Conservation (phyloP, 2,888 invertebrate species). For the Melitaea athalia region DNA sequence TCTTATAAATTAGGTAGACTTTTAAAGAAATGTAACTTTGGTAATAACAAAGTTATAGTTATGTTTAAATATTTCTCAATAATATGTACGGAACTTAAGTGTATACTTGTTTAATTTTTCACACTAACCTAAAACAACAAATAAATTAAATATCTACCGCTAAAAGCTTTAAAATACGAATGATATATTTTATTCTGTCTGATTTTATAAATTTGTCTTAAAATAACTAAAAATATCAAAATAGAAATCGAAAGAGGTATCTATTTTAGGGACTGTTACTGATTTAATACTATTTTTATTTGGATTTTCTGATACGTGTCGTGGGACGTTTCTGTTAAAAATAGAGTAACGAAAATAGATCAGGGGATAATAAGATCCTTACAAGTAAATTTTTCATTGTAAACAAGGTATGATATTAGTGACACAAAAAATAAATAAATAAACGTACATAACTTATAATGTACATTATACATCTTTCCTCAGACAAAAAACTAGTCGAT, state of each 20-base stretch:
- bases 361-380: slow-evolving; percentile 38
- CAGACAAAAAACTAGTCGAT: not conserved
- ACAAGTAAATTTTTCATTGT: not conserved
- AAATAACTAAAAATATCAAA: slow-evolving; percentile 75
- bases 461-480: not conserved
- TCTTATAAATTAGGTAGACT: slow-evolving; percentile 38
- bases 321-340: slow-evolving; percentile 2
- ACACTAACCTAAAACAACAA: slow-evolving; percentile 49
- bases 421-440: not conserved
- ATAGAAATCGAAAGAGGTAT: slow-evolving; percentile 55
- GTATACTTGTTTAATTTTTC: slow-evolving; percentile 23
- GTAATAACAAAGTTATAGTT: slow-evolving; percentile 43
- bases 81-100: slow-evolving; percentile 38
- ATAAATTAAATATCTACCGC: slow-evolving; percentile 69
- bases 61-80: slow-evolving; percentile 38
- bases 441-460: slow-evolving; percentile 1
- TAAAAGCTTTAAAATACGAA: slow-evolving; percentile 61
- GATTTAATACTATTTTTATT: slow-evolving; percentile 17
- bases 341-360: not conserved
- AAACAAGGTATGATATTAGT: slow-evolving; percentile 5
- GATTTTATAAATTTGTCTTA: slow-evolving; percentile 69
- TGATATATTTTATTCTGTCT: slow-evolving; percentile 76
- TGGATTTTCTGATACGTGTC: not conserved
- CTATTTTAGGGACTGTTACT: slow-evolving; percentile 45
- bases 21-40: slow-evolving; percentile 52